These are phyloP conservation scores for Tragelaphus buxtoni DNA, from an alignment of 2,113 vertebrate species.

Conservation along the genomic window DNA sequence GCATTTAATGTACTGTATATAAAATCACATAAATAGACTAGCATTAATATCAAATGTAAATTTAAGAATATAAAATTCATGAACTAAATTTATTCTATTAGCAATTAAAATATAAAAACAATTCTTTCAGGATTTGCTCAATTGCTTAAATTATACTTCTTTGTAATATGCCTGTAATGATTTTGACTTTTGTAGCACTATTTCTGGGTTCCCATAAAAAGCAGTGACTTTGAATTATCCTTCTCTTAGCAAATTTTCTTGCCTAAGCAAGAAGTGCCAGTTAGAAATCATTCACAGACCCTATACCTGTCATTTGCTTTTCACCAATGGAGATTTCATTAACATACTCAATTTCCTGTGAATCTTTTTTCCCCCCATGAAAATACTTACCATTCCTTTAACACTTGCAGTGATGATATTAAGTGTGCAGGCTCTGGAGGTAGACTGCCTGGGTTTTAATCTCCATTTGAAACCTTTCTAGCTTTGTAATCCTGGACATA, in stretches of 20 bases:
- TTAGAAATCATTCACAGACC: conserved; percentile 30
- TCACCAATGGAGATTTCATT: conserved; percentile 40
- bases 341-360: conserved; percentile 47
- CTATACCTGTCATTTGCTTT: conserved; percentile 36
- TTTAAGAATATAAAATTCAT: conserved; percentile 46
- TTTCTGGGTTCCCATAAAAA: conserved; percentile 46
- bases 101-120: conserved; percentile 57
- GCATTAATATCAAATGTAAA: conserved; percentile 42
- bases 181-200: conserved; percentile 41
- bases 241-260: conserved; percentile 32
- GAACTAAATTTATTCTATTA: conserved; percentile 55
- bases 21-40: conserved; percentile 37
- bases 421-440: not conserved
- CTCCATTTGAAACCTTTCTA: not conserved
- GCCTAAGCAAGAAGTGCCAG: conserved; percentile 47
- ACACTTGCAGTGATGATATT: not conserved
- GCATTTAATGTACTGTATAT: conserved; percentile 26
- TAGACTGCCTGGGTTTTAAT: not conserved
- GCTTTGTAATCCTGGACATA: not conserved
- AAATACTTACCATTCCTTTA: conserved; percentile 4
- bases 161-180: conserved; percentile 36
- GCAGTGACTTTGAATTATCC: conserved; percentile 49
- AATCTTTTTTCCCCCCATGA: not conserved
- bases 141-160: conserved; percentile 45
- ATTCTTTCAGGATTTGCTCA: conserved; percentile 29